Percentiles rank a stretch among this genome's conserved stretches.
These are phyloP conservation scores for Gnathonemus longibarbis DNA, from an alignment of 2,113 vertebrate species.

Conservation along the genomic window DNA sequence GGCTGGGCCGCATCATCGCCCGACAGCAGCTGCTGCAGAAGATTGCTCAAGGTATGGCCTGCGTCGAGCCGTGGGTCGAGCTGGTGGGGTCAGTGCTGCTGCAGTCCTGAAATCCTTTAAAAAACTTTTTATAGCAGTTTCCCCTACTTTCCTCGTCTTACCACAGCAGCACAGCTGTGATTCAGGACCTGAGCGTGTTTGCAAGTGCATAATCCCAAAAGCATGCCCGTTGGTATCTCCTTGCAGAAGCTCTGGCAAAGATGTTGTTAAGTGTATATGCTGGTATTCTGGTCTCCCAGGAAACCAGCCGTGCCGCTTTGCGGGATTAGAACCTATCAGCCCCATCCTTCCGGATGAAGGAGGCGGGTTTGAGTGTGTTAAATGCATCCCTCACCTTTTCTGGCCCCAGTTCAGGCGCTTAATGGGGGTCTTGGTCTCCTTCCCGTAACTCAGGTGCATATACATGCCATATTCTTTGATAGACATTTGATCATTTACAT, in stretches of 20 bases:
- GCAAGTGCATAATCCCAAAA: not conserved
- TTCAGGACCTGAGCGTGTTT: not conserved
- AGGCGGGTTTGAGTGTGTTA: not conserved
- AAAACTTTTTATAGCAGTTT: not conserved
- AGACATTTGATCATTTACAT: not conserved
- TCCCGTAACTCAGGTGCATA: not conserved
- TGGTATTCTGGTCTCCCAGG: not conserved
- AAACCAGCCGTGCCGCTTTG: not conserved
- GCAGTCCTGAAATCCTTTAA: not conserved
- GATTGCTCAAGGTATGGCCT: slow-evolving; percentile 53
- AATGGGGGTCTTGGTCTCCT: not conserved
- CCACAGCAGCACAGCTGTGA: not conserved
- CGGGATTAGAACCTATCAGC: not conserved
- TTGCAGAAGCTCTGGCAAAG: not conserved
- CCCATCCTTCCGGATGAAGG: not conserved
- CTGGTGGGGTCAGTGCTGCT: not conserved
- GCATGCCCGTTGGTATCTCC: not conserved
- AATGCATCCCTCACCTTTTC: not conserved
- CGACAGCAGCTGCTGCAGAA: slow-evolving; percentile 53
- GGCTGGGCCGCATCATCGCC: slow-evolving; percentile 58
- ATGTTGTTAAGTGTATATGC: not conserved
- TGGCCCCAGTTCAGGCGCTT: not conserved
- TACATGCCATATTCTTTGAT: not conserved
- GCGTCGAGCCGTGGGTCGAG: not conserved
- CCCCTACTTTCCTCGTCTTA: not conserved